These are phyloP conservation scores for Myotis lucifugus DNA, from an alignment of 2,113 vertebrate genomes.

Conservation along the genomic window DNA sequence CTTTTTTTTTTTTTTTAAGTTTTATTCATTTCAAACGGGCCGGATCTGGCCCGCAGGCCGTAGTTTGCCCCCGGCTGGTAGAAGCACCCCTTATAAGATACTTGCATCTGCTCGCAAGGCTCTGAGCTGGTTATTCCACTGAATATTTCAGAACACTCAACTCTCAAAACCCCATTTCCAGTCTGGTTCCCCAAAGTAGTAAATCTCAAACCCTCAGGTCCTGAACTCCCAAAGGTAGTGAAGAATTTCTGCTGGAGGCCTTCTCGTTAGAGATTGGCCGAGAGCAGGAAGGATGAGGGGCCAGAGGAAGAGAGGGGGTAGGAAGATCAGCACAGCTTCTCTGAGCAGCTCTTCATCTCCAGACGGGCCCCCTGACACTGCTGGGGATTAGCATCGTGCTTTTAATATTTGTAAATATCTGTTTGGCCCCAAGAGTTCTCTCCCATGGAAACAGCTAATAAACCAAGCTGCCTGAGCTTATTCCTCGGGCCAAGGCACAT, in stretches of 20 bases:
- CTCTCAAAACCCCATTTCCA: neutral
- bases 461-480: conserved; percentile 79
- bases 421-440: conserved; percentile 80
- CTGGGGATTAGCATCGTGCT: conserved; percentile 76
- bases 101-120: no score
- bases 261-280: neutral
- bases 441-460: conserved; percentile 85
- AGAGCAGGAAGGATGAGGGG: neutral
- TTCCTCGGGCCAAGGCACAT: conserved; percentile 80
- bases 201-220: conserved; percentile 47
- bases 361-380: conserved; percentile 29
- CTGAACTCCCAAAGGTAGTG: conserved; percentile 44
- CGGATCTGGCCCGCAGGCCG: no score
- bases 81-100: no score
- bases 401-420: conserved; percentile 79
- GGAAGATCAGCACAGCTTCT: conserved; percentile 31
- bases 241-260: conserved; percentile 49
- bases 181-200: conserved; percentile 44
- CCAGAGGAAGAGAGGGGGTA: neutral
- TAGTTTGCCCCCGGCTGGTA: no score
- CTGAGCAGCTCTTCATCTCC: conserved; percentile 72
- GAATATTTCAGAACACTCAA: neutral
- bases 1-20: no score
- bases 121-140: neutral
- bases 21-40: no score